Evolutionary conservation across 2,888 invertebrate species (phyloP).

Genomic region (Coecobrya sp.): DNA sequence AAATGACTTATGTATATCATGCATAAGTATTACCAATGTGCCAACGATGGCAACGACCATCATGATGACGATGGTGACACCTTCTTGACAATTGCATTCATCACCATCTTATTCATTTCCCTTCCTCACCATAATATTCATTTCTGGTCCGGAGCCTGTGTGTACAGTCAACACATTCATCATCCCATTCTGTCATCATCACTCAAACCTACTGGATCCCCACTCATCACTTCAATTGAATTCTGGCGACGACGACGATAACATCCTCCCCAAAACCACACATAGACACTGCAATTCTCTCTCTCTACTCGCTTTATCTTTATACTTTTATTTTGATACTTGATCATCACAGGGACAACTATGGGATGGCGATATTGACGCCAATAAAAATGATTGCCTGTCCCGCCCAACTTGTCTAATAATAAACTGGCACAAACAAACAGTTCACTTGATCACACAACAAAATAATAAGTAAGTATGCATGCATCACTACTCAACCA

Average conservation of each 20-base stretch:
- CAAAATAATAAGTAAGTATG: too few species aligned
- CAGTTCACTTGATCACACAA: too few species aligned
- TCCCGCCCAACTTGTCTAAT: too few species aligned
- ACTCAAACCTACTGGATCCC: slow-evolving; percentile 58
- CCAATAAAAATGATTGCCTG: too few species aligned
- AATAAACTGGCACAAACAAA: too few species aligned
- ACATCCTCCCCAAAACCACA: slow-evolving; percentile 30
- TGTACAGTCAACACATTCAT: slow-evolving; percentile 52
- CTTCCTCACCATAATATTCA: not conserved
- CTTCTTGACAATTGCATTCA: slow-evolving; percentile 57
- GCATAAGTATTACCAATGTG: not conserved
- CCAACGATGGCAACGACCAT: not conserved
- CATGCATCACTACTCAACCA: too few species aligned
- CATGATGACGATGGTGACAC: slow-evolving; percentile 37
- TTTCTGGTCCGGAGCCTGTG: not conserved
- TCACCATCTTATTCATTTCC: slow-evolving; percentile 51
- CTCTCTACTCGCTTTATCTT: not conserved
- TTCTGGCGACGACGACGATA: not conserved
- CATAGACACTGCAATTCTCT: not conserved
- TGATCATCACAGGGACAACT: too few species aligned
- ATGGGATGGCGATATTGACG: too few species aligned
- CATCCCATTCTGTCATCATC: slow-evolving; percentile 79
- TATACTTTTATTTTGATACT: not conserved
- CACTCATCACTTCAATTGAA: slow-evolving; percentile 26
- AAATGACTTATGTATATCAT: too few species aligned